Percentiles rank a stretch among this genome's conserved stretches.
phyloP scores from a whole-genome alignment of 1,140 invertebrate species.

The Oreohelix idahoensis region DNA sequence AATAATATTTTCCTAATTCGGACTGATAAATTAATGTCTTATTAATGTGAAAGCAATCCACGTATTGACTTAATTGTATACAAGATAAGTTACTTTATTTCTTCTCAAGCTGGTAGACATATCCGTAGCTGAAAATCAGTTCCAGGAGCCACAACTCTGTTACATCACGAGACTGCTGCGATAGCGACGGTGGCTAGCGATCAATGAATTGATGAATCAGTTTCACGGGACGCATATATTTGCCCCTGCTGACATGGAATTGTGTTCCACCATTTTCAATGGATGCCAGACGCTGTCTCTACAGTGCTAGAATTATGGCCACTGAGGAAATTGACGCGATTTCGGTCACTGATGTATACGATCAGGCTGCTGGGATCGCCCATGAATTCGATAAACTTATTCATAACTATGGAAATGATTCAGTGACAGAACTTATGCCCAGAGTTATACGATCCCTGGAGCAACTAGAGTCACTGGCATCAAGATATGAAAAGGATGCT shows the following conservation, averaged over 20 bases:
- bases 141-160: neutral
- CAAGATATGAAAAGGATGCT: slow-evolving; percentile 91
- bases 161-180: neutral
- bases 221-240: slow-evolving; percentile 28
- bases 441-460: slow-evolving; percentile 97
- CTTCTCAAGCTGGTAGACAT: too few species aligned
- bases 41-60: too few species aligned
- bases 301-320: slow-evolving; percentile 58
- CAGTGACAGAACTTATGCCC: slow-evolving; percentile 90
- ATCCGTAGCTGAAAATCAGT: neutral
- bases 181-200: neutral
- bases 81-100: too few species aligned
- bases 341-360: slow-evolving; percentile 92
- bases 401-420: slow-evolving; percentile 89
- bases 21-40: too few species aligned
- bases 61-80: too few species aligned
- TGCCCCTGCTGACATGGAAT: slow-evolving; percentile 39
- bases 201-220: neutral
- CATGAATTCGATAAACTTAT: slow-evolving; percentile 98
- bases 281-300: slow-evolving; percentile 57
- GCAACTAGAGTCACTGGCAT: slow-evolving; percentile 90
- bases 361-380: slow-evolving; percentile 96
- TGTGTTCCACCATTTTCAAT: slow-evolving; percentile 52
- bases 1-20: too few species aligned
- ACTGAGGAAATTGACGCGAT: slow-evolving; percentile 57